phyloP scores from a whole-genome alignment of 1,140 invertebrate species.

The Conus ventricosus region DNA sequence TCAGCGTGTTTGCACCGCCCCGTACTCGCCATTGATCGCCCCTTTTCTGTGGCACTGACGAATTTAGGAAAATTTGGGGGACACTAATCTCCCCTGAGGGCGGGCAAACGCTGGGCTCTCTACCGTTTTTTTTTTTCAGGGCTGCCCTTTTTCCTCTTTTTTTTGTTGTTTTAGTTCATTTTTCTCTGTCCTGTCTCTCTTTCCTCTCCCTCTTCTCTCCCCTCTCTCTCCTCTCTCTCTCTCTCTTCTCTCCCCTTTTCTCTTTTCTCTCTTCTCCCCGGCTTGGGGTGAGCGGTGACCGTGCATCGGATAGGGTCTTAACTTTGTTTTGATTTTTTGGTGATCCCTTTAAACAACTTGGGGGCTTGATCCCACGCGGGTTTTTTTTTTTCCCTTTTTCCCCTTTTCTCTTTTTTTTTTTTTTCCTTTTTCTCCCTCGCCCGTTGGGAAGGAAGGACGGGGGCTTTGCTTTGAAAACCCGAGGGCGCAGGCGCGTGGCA shows the following conservation, averaged over 20 bases:
- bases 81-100: slow-evolving; percentile 28
- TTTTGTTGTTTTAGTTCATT: too few species aligned
- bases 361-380: slow-evolving; percentile 30
- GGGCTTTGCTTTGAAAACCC: neutral
- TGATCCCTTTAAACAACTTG: slow-evolving; percentile 35
- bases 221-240: neutral
- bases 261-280: neutral
- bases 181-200: too few species aligned
- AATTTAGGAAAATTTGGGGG: slow-evolving; percentile 30
- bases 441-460: too few species aligned
- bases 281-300: slow-evolving; percentile 23
- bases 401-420: neutral
- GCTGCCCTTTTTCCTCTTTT: too few species aligned
- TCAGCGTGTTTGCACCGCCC: slow-evolving; percentile 28
- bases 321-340: slow-evolving; percentile 44
- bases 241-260: neutral
- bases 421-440: neutral
- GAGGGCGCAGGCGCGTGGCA: neutral
- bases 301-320: slow-evolving; percentile 40
- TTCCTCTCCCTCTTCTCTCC: neutral
- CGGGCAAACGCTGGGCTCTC: neutral
- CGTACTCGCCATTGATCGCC: slow-evolving; percentile 40
- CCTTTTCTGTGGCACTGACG: slow-evolving; percentile 34
- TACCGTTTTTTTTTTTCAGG: slow-evolving; percentile 35
- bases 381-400: too few species aligned